Conservation (phyloP, 2,797 vertebrate species). For the Naso thynnoides region DNA sequence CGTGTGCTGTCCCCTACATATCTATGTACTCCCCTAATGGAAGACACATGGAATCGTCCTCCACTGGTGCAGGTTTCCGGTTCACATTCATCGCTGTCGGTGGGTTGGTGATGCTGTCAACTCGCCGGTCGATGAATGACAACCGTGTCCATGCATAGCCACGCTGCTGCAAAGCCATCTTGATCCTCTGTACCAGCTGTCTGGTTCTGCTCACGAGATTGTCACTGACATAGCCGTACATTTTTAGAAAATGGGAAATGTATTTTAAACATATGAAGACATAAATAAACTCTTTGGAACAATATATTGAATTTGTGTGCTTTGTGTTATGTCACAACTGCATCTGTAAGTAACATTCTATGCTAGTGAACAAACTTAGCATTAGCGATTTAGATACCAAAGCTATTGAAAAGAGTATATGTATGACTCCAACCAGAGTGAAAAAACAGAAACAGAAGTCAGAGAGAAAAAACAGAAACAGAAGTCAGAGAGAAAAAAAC, state of each 20-base stretch:
- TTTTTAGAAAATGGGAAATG: not conserved
- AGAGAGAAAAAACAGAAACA: not conserved
- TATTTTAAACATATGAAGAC: not conserved
- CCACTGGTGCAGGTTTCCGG: constrained; percentile 70
- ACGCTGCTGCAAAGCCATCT: not conserved
- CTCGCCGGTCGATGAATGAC: constrained; percentile 97
- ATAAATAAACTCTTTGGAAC: constrained; percentile 44
- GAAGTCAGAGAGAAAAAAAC: not conserved
- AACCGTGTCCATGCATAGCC: constrained; percentile 83
- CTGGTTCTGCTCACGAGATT: not conserved
- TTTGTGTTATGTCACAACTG: constrained; percentile 13
- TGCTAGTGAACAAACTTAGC: not conserved
- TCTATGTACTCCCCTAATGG: not conserved
- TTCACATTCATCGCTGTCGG: constrained; percentile 99
- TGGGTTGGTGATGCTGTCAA: constrained; percentile 90
- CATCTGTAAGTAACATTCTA: not conserved
- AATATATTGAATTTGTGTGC: not conserved
- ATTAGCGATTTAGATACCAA: not conserved
- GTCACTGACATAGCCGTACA: not conserved
- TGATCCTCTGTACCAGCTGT: constrained; percentile 3
- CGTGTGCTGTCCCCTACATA: not conserved
- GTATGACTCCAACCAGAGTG: not conserved
- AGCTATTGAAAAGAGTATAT: not conserved
- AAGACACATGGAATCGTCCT: not conserved
- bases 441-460: not conserved